Base-by-base conservation (phyloP, 2,113 vertebrate genomes). In the Clupea harengus region DNA sequence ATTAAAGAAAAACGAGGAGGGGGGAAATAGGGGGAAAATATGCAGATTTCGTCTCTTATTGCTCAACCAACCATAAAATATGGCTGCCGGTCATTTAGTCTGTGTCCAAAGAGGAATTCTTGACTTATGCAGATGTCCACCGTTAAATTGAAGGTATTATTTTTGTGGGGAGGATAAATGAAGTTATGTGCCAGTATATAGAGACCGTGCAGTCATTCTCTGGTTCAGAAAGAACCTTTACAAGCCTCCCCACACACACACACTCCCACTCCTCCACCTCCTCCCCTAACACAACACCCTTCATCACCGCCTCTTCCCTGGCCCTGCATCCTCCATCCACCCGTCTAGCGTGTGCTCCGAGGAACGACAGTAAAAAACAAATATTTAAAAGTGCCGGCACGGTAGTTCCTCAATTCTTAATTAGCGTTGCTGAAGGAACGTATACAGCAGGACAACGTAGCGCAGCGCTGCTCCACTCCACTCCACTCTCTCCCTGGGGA, bases 381-480 rank as follows among this genome's bases (percentile, higher is more conserved):
- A 95, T 94, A 95, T 94, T 94, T 92, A 92, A 94, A 93, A 93
- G 92, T 92, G 93, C 93, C 93, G 89, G 93, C 93, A 90, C 94
- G 94, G 93, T 92, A 93, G 91, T 93, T 92, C 90, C 91, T 94
- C 93, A 91, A 57, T 93, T 93, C 90, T 94, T 95, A 95, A 95
- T 95, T 95, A 95, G 94, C 84, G 91, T 60, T 10, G 89, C 94
- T 93, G 92, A 92, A 93, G 91, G 92, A 93, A 93, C 93, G 92
- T 93, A 94, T 93, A 92, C 93, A 95, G 93, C 94, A 91, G 94
- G 93, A 94, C 92, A 90, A 91, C 82, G 2, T 3, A 57, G 17
- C 54, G 3, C 2, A 5, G 2, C 72, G 32, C 32, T 2, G 10
- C 28, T 2, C 28, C 4, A 39, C 28, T 78, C 13, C 28, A 5